Conservation (phyloP, 2,113 vertebrate species). For the Erinaceus europaeus region DNA sequence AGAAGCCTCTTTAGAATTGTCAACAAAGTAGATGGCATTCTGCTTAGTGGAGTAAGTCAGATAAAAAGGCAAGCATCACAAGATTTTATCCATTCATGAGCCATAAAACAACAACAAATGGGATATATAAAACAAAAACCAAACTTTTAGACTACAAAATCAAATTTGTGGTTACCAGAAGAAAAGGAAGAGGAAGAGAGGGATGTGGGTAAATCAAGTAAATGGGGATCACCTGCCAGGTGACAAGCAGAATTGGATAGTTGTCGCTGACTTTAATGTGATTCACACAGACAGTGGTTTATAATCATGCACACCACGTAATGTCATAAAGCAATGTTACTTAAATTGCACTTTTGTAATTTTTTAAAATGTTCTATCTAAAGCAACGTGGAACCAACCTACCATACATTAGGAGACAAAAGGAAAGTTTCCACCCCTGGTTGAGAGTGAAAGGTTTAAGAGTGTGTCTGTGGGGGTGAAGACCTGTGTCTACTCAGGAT, state of each 20-base stretch:
- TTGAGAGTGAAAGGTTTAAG: background rate
- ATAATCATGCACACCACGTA: background rate
- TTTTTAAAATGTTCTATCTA: background rate
- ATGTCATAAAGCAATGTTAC: background rate
- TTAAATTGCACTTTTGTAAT: background rate
- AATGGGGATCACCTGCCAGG: background rate
- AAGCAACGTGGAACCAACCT: background rate
- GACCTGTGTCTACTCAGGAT: background rate
- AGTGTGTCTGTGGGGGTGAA: background rate
- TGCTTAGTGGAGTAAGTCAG: background rate
- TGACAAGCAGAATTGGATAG: background rate
- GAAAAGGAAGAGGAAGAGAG: background rate
- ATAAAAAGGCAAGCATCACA: background rate
- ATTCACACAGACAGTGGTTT: background rate
- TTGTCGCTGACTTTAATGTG: background rate
- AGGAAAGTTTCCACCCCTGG: background rate
- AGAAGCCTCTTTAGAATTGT: background rate
- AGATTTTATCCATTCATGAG: background rate
- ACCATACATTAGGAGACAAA: background rate
- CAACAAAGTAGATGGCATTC: background rate
- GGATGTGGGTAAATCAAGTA: background rate
- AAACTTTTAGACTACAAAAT: background rate
- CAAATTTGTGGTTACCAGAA: background rate
- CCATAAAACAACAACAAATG: background rate
- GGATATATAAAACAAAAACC: background rate